phyloP scores from a whole-genome alignment of 2,888 invertebrate genomes.

The Lithophane semibrunnea region DNA sequence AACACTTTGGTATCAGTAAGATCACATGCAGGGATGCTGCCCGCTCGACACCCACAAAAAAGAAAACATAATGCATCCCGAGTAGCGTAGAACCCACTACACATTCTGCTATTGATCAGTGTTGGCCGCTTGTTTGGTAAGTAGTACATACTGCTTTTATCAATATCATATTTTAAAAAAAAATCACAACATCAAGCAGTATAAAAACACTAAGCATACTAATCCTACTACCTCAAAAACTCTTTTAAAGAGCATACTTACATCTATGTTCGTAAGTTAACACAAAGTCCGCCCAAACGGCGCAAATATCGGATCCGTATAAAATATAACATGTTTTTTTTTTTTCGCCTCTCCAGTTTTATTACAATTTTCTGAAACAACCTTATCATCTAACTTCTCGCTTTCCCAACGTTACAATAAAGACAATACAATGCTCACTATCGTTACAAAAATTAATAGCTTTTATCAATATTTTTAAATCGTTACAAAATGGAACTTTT shows the following conservation, averaged over 20 bases:
- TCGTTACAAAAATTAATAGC: conserved; percentile 85
- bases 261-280: conserved; percentile 88
- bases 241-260: conserved; percentile 90
- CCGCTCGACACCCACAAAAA: conserved; percentile 75
- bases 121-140: conserved; percentile 85
- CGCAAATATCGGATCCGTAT: conserved; percentile 85
- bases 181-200: conserved; percentile 91
- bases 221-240: conserved; percentile 90
- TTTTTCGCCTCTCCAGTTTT: conserved; percentile 82
- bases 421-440: conserved; percentile 89
- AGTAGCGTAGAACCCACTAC: conserved; percentile 83
- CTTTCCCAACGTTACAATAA: conserved; percentile 87
- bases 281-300: conserved; percentile 77
- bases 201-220: conserved; percentile 91
- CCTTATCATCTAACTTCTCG: conserved; percentile 82
- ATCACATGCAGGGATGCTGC: conserved; percentile 82
- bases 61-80: conserved; percentile 74
- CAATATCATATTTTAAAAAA: conserved; percentile 84
- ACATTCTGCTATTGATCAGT: conserved; percentile 87
- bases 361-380: conserved; percentile 91
- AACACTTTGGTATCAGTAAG: conserved; percentile 85
- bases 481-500: conserved; percentile 87
- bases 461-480: conserved; percentile 81
- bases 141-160: conserved; percentile 78
- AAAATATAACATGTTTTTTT: conserved; percentile 89